A percentile compares a stretch with the other conserved stretches of the same genome.
Evolutionary conservation across 2,888 invertebrate species (phyloP).

Genomic region (Hirtodrosophila duncani): DNA sequence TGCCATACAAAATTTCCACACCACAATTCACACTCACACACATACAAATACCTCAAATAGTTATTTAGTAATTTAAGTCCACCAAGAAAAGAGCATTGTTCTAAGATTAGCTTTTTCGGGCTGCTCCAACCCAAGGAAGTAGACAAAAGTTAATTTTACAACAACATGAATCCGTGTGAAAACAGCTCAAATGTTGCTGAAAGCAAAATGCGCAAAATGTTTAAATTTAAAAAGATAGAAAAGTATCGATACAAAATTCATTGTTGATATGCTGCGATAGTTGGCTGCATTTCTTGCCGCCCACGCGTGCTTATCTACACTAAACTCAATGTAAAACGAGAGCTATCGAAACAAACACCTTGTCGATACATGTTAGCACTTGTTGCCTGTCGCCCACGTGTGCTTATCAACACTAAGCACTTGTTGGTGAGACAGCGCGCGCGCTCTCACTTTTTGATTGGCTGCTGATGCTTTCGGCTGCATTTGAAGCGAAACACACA

Average conservation of each 20-base stretch:
- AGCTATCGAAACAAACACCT: too few relatives aligned
- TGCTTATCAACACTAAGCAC: too few relatives aligned
- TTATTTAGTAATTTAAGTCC: slow-evolving; percentile 68
- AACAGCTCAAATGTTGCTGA: slow-evolving; percentile 51
- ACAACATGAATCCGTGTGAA: slow-evolving; percentile 57
- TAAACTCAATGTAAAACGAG: too few relatives aligned
- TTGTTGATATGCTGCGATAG: neutral
- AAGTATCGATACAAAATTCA: slow-evolving; percentile 8
- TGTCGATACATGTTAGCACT: neutral
- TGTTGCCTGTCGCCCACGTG: too few relatives aligned
- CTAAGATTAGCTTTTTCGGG: slow-evolving; percentile 53
- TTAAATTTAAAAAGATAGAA: too few relatives aligned
- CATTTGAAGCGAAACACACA: slow-evolving; percentile 32
- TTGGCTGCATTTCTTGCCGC: slow-evolving; percentile 24
- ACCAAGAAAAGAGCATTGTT: slow-evolving; percentile 50
- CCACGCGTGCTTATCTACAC: too few relatives aligned
- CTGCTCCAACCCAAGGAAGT: slow-evolving; percentile 9
- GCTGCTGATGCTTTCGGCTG: slow-evolving; percentile 53
- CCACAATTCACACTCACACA: slow-evolving; percentile 40
- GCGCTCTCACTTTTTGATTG: too few relatives aligned
- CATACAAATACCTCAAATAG: slow-evolving; percentile 51
- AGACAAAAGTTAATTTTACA: slow-evolving; percentile 62
- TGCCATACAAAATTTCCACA: slow-evolving; percentile 75
- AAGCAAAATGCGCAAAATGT: slow-evolving; percentile 37
- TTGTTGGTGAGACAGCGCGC: too few relatives aligned